phyloP scores from a whole-genome alignment of 2,113 vertebrate species.

The Rhynchomys soricoides region DNA sequence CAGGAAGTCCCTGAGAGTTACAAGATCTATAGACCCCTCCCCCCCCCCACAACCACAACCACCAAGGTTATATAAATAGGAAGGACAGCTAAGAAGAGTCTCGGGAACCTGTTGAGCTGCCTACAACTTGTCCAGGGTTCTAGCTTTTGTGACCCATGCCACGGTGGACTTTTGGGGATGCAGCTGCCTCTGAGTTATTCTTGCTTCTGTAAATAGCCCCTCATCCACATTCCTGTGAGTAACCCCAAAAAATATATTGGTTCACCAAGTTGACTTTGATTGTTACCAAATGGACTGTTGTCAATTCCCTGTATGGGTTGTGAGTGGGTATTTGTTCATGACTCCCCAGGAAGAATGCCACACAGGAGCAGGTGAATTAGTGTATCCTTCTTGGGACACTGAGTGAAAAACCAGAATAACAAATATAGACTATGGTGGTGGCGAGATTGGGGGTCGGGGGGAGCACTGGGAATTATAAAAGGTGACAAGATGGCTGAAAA shows the following conservation, averaged over 20 bases:
- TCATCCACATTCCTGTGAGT: not conserved
- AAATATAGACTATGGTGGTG: not conserved
- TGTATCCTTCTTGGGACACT: not conserved
- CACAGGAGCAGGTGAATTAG: not conserved
- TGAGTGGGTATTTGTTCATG: not conserved
- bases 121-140: not conserved
- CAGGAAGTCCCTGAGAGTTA: not conserved
- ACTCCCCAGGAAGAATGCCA: not conserved
- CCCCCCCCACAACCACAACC: not conserved
- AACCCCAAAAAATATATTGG: not conserved
- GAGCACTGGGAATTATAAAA: not conserved
- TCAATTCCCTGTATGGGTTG: not conserved
- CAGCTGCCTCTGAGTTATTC: not conserved
- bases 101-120: not conserved
- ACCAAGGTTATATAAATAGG: not conserved
- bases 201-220: not conserved
- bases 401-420: not conserved
- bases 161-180: not conserved
- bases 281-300: not conserved
- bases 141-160: not conserved
- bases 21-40: not conserved
- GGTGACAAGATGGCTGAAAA: not conserved
- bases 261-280: not conserved
- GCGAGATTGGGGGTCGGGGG: accelerated
- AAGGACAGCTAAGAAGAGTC: not conserved